Conservation (phyloP, 2,113 vertebrate genomes). For the Balaeniceps rex region DNA sequence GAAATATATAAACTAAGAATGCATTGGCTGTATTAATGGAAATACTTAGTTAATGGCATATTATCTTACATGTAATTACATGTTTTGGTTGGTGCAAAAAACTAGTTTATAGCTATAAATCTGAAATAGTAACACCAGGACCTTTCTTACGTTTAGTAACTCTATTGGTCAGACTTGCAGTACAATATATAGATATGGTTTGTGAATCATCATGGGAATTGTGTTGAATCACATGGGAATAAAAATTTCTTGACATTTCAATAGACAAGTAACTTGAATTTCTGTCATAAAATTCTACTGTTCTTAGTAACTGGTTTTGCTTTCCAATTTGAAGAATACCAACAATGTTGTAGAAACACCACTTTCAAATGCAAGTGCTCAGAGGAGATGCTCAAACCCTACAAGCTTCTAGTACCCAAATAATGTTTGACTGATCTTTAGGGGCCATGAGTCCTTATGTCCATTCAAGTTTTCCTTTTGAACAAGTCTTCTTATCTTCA, state of each 20-base stretch:
- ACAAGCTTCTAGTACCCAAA: background rate
- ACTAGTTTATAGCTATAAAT: background rate
- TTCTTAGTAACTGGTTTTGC: background rate
- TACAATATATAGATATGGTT: background rate
- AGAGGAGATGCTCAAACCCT: background rate
- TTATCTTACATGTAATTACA: background rate
- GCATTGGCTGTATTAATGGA: background rate
- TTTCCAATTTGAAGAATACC: background rate
- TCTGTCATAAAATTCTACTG: background rate
- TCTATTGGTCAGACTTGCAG: background rate
- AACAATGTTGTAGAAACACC: background rate
- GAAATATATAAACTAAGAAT: background rate
- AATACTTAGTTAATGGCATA: background rate
- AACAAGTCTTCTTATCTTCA: background rate
- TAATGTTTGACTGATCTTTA: background rate
- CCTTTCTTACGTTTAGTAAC: background rate
- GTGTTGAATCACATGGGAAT: background rate
- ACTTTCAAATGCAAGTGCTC: background rate
- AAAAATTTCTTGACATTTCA: background rate
- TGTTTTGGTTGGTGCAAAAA: background rate
- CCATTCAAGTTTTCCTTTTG: background rate
- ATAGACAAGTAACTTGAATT: background rate
- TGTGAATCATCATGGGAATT: background rate
- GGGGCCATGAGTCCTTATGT: background rate
- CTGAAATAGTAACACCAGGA: background rate